phyloP scores from a whole-genome alignment of 2,113 vertebrate species.

The Pomatorhinus ruficollis region DNA sequence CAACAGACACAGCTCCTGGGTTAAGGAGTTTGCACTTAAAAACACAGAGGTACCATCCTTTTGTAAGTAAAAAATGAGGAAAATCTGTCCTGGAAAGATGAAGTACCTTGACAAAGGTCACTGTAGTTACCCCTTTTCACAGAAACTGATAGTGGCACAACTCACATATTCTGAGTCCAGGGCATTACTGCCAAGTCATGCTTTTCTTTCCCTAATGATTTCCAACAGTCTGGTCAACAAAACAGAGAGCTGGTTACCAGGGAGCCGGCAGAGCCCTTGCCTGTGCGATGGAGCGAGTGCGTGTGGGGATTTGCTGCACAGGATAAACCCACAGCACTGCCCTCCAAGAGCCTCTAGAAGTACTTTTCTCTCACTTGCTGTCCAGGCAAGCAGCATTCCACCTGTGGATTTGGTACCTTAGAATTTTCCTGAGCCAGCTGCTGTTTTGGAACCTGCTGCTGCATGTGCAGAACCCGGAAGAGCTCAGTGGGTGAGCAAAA shows the following conservation, averaged over 20 bases:
- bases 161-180: not conserved
- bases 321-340: not conserved
- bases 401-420: not conserved
- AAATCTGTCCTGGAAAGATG: not conserved
- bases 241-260: constrained; percentile 14
- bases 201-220: not conserved
- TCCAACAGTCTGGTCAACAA: not conserved
- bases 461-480: not conserved
- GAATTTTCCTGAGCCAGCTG: not conserved
- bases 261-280: not conserved
- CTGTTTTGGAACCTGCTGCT: not conserved
- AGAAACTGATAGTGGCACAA: not conserved
- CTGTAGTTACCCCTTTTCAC: not conserved
- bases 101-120: not conserved
- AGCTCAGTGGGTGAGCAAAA: not conserved
- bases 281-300: not conserved
- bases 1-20: not conserved
- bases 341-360: not conserved
- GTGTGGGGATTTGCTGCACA: not conserved
- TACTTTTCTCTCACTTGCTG: not conserved
- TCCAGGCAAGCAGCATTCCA: not conserved
- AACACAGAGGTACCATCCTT: not conserved
- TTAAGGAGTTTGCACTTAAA: not conserved
- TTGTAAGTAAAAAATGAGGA: not conserved
- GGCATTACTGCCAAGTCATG: not conserved